Evolutionary conservation across 2,797 vertebrate species (phyloP).

Genomic region (Margarornis squamiger): DNA sequence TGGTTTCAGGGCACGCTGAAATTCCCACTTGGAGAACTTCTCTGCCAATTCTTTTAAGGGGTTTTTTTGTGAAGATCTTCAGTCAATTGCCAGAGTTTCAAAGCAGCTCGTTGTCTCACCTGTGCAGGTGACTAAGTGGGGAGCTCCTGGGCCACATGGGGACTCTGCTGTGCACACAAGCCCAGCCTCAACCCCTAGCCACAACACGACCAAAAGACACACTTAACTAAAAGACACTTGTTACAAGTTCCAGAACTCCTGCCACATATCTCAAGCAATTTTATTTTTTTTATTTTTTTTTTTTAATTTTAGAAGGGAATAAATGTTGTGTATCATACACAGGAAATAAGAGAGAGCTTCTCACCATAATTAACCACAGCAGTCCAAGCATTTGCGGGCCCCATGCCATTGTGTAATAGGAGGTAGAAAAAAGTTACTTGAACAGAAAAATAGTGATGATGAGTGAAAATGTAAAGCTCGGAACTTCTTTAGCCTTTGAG

Average conservation of each 20-base stretch:
- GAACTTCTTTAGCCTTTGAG: neutral
- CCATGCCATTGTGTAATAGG: neutral
- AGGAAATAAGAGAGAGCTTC: neutral
- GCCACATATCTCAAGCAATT: neutral
- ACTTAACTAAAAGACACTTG: neutral
- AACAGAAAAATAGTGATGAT: neutral
- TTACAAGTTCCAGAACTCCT: neutral
- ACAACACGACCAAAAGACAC: neutral
- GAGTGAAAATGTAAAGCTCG: neutral
- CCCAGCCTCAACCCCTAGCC: neutral
- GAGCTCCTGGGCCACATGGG: neutral
- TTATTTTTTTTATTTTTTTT: too few relatives aligned
- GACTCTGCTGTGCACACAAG: neutral
- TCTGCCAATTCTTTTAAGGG: too few relatives aligned
- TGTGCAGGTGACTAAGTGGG: neutral
- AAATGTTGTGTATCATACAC: neutral
- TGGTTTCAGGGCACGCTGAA: neutral
- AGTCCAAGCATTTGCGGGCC: neutral
- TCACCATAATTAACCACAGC: rapidly evolving
- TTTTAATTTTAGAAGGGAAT: neutral
- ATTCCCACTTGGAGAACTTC: neutral
- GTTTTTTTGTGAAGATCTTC: neutral
- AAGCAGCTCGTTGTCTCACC: neutral
- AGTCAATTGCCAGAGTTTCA: neutral
- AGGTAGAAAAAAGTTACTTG: neutral